Percentiles rank a stretch among this genome's conserved stretches.
Evolutionary conservation across 2,797 vertebrate genomes (phyloP).

Genomic region (Coilia nasus): DNA sequence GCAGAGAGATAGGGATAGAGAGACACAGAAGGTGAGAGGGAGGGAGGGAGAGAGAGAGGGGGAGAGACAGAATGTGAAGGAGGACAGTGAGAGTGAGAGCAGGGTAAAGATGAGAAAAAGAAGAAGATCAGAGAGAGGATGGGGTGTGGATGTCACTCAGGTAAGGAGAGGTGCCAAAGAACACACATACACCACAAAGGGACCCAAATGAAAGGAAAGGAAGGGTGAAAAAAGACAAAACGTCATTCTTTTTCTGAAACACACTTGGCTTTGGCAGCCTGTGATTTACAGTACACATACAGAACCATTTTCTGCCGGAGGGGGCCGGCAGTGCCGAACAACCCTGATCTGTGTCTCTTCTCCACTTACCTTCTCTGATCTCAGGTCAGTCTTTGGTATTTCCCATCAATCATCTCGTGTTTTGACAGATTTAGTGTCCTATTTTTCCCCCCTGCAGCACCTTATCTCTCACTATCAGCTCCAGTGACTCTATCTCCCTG

Average conservation of each 20-base stretch:
- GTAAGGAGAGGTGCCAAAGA: not conserved
- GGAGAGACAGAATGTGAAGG: no score
- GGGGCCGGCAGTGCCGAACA: not conserved
- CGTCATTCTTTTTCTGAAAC: not conserved
- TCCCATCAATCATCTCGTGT: conserved; percentile 36
- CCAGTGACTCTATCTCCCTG: conserved; percentile 41
- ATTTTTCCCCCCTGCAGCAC: conserved; percentile 28
- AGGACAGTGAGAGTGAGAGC: no score
- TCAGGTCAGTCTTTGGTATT: conserved; percentile 28
- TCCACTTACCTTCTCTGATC: not conserved
- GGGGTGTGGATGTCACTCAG: not conserved
- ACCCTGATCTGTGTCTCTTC: not conserved
- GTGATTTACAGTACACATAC: conserved; percentile 8
- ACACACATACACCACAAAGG: not conserved
- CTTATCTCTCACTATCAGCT: conserved; percentile 46
- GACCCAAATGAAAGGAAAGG: not conserved
- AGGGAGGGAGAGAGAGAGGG: not conserved
- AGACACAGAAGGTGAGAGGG: not conserved
- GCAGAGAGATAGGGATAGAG: no score
- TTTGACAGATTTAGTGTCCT: conserved; percentile 37
- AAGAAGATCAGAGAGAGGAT: not conserved
- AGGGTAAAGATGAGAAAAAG: not conserved
- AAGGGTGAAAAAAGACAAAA: no score
- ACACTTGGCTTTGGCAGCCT: not conserved
- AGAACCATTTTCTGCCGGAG: not conserved